phyloP scores from a whole-genome alignment of 1,140 invertebrate genomes.

The Amyelois transitella region DNA sequence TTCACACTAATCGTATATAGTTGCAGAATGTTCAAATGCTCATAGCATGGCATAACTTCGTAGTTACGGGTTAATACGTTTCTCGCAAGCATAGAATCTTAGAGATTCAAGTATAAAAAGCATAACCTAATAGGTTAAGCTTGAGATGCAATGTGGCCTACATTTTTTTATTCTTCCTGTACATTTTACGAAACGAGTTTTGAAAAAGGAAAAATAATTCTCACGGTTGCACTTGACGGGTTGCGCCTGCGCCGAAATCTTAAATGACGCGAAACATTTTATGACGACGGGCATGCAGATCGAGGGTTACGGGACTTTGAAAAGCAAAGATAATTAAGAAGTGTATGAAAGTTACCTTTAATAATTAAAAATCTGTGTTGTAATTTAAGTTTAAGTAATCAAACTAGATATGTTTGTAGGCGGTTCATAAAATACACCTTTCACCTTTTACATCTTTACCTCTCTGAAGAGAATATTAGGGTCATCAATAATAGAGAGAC shows the following conservation, averaged over 20 bases:
- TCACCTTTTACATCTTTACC: not conserved
- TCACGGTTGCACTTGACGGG: constrained; percentile 2
- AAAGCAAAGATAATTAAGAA: constrained; percentile 4
- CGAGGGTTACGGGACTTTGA: constrained; percentile 1
- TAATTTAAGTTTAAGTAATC: not conserved
- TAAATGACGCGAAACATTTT: constrained; percentile 40
- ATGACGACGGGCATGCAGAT: constrained; percentile 38
- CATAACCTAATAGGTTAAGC: not conserved
- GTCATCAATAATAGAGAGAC: too few species aligned
- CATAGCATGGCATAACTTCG: not conserved
- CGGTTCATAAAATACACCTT: not conserved
- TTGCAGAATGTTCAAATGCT: not conserved
- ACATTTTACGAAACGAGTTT: not conserved
- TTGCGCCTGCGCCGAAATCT: constrained; percentile 32
- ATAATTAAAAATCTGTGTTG: not conserved
- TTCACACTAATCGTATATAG: constrained; percentile 1
- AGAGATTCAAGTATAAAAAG: not conserved
- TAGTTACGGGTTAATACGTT: not conserved
- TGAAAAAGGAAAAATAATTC: not conserved
- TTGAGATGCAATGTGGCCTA: not conserved
- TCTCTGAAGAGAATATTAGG: not conserved
- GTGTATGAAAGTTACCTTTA: constrained; percentile 5
- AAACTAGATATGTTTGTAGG: not conserved
- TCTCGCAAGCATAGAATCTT: not conserved
- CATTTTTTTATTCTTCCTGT: not conserved